Conservation (phyloP, 2,113 vertebrate genomes). For the Forbesichthys papilliferus region DNA sequence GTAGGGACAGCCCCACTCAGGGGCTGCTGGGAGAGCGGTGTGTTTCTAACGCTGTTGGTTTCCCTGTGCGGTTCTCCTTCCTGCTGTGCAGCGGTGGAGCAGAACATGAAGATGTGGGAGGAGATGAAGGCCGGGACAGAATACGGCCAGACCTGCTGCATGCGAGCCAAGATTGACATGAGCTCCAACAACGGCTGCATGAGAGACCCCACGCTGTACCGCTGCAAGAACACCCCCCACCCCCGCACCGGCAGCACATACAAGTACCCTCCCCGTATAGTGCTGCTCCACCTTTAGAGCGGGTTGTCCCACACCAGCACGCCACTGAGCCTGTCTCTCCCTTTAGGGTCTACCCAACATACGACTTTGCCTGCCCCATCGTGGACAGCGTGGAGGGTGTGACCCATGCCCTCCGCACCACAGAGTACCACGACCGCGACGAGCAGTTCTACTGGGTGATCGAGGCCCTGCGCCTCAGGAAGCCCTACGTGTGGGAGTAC, state of each 20-base stretch:
- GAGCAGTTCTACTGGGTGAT: conserved; percentile 98
- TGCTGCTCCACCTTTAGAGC: not conserved
- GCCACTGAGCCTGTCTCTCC: not conserved
- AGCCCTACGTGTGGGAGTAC: conserved; percentile 96
- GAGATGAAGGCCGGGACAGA: conserved; percentile 93
- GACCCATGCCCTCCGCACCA: conserved; percentile 95
- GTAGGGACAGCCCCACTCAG: not conserved
- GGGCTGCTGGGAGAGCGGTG: no score
- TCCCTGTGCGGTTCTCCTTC: not conserved
- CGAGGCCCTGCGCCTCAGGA: conserved; percentile 86
- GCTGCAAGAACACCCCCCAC: conserved; percentile 92
- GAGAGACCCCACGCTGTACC: conserved; percentile 95
- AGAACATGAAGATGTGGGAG: conserved; percentile 94
- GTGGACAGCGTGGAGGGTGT: conserved; percentile 96
- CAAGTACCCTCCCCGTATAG: conserved; percentile 73
- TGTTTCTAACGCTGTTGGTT: not conserved
- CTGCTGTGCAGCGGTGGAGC: conserved; percentile 82
- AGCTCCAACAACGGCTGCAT: conserved; percentile 96
- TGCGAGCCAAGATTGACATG: conserved; percentile 99
- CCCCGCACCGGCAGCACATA: conserved; percentile 90
- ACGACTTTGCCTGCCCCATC: conserved; percentile 97
- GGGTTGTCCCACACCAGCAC: not conserved
- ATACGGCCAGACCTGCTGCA: conserved; percentile 90
- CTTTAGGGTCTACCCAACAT: conserved; percentile 91
- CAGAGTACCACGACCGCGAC: conserved; percentile 96